Evolutionary conservation across 2,113 vertebrate species (phyloP).

Genomic region (Elephantulus edwardii): DNA sequence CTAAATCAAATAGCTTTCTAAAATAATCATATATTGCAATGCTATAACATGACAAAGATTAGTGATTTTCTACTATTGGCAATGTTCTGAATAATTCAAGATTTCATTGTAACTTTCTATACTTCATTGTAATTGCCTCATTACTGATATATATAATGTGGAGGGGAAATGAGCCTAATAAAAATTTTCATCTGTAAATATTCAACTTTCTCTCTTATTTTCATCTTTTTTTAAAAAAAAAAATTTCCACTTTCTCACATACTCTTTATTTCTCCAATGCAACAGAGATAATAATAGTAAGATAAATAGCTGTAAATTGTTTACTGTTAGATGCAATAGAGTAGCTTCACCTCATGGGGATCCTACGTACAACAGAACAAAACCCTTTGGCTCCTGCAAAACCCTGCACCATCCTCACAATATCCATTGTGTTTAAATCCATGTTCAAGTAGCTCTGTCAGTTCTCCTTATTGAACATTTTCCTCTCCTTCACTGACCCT

Average conservation of each 20-base stretch:
- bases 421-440: no score
- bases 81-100: background rate
- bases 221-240: no score
- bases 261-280: background rate
- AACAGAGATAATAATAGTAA: background rate
- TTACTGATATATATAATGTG: background rate
- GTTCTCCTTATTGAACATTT: no score
- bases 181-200: conserved; percentile 27
- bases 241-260: background rate
- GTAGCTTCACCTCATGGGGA: background rate
- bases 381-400: no score
- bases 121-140: background rate
- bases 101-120: background rate
- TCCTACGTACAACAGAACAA: no score
- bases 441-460: no score
- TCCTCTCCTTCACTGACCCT: no score
- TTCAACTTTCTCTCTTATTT: background rate
- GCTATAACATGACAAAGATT: background rate
- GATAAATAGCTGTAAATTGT: background rate
- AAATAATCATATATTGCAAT: background rate
- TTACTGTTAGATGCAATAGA: background rate
- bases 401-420: no score
- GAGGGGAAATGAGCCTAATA: background rate
- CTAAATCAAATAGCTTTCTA: background rate
- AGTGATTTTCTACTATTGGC: background rate